phyloP scores from a whole-genome alignment of 2,888 invertebrate genomes.

The Stegophylla sp. region DNA sequence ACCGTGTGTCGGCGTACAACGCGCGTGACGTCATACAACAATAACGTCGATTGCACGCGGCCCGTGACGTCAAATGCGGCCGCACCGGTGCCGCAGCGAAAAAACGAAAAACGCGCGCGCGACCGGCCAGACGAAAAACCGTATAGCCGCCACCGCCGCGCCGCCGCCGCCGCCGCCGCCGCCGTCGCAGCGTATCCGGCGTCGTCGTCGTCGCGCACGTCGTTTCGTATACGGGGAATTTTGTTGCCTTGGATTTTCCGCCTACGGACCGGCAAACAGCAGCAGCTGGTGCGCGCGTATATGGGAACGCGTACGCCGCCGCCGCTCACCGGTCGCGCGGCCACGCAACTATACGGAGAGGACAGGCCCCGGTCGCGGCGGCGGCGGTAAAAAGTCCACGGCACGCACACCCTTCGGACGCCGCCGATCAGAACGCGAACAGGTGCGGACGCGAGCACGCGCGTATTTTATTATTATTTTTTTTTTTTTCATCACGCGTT shows the following conservation, averaged over 20 bases:
- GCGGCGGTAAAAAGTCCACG: constrained; percentile 16
- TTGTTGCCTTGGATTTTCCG: constrained; percentile 52
- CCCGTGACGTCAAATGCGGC: constrained; percentile 7
- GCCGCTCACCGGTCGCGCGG: not conserved
- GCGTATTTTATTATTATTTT: not conserved
- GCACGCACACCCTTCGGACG: constrained; percentile 38
- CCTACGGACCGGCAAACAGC: constrained; percentile 28
- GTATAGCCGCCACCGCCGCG: not conserved
- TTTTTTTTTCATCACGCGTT: not conserved
- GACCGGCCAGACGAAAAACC: not conserved
- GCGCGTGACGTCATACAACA: constrained; percentile 3
- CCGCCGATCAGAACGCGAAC: constrained; percentile 55
- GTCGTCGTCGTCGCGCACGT: not conserved
- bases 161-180: not conserved
- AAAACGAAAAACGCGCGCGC: not conserved
- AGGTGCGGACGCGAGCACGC: constrained; percentile 41
- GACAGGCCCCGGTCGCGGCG: not conserved
- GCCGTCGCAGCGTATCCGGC: constrained; percentile 29
- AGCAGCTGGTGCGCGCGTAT: too few relatives aligned
- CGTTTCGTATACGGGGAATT: constrained; percentile 37
- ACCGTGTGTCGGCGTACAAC: not conserved
- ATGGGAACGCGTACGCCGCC: not conserved
- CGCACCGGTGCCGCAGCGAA: not conserved
- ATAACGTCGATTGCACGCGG: not conserved
- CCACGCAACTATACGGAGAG: too few relatives aligned